phyloP scores from a whole-genome alignment of 2,888 invertebrate species.

The Leucophenga maculata region DNA sequence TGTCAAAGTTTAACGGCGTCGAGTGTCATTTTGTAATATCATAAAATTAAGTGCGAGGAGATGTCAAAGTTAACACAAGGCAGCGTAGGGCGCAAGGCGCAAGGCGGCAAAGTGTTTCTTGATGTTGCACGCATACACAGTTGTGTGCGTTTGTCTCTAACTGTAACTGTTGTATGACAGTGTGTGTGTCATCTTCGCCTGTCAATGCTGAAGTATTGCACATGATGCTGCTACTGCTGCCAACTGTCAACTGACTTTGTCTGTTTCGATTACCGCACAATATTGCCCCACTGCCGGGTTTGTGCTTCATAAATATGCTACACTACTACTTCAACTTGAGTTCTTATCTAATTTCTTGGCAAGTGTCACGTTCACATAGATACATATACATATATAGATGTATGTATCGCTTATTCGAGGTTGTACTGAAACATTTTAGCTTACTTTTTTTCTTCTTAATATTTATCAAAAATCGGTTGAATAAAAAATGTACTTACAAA shows the following conservation, averaged over 20 bases:
- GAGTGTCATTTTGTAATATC: constrained; percentile 30
- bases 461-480: too few species aligned
- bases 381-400: constrained; percentile 25
- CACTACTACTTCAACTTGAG: constrained; percentile 10
- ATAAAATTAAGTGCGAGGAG: constrained; percentile 44
- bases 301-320: neutral
- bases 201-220: constrained; percentile 12
- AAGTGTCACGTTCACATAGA: constrained; percentile 60
- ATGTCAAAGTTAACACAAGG: constrained; percentile 29
- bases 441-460: too few species aligned
- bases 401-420: neutral
- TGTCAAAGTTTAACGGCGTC: constrained; percentile 38
- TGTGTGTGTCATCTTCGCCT: neutral
- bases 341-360: constrained; percentile 63
- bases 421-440: too few species aligned
- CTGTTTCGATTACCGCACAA: neutral
- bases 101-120: neutral
- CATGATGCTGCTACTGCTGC: constrained; percentile 12
- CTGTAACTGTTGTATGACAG: neutral
- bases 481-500: too few species aligned
- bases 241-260: constrained; percentile 13
- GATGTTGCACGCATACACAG: too few species aligned
- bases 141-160: neutral
- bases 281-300: too few species aligned
- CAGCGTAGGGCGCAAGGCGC: neutral